Percentiles rank a stretch among this genome's conserved stretches.
Evolutionary conservation across 2,113 vertebrate species (phyloP).

Genomic region (Myotis davidii): DNA sequence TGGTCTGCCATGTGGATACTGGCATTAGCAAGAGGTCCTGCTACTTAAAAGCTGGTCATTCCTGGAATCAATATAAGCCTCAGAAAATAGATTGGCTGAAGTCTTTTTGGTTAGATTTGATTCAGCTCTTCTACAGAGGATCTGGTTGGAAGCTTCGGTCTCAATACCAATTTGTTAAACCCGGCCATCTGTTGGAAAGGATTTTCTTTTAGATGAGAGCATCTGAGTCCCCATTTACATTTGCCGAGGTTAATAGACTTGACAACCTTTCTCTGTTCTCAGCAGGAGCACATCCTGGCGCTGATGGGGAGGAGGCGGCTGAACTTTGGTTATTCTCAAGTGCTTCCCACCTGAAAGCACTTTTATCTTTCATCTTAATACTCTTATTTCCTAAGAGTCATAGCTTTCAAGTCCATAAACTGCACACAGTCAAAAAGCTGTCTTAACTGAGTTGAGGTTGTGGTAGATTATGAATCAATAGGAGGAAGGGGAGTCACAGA

Average conservation of each 20-base stretch:
- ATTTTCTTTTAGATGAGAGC: conserved; percentile 76
- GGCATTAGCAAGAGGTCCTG: background rate
- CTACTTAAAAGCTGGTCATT: background rate
- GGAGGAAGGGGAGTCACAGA: background rate
- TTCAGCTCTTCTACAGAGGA: background rate
- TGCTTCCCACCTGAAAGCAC: background rate
- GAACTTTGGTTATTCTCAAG: conserved; percentile 58
- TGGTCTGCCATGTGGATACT: background rate
- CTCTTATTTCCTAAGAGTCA: conserved; percentile 10
- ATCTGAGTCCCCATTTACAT: conserved; percentile 82
- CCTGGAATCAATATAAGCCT: background rate
- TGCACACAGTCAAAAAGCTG: background rate
- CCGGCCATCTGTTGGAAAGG: conserved; percentile 75
- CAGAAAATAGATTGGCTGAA: background rate
- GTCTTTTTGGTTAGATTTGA: background rate
- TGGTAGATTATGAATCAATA: background rate
- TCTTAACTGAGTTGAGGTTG: background rate
- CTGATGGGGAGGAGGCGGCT: conserved; percentile 48
- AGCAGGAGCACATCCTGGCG: conserved; percentile 74
- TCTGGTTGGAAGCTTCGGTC: conserved; percentile 25
- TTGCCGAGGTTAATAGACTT: conserved; percentile 84
- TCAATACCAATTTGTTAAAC: conserved; percentile 65
- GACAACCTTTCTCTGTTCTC: conserved; percentile 83
- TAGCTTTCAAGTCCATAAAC: background rate
- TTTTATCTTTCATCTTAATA: conserved; percentile 33